A percentile compares a stretch with the other conserved stretches of the same genome.
These are phyloP conservation scores for Tichodroma muraria DNA, from an alignment of 2,113 vertebrate species.

Conservation along the genomic window DNA sequence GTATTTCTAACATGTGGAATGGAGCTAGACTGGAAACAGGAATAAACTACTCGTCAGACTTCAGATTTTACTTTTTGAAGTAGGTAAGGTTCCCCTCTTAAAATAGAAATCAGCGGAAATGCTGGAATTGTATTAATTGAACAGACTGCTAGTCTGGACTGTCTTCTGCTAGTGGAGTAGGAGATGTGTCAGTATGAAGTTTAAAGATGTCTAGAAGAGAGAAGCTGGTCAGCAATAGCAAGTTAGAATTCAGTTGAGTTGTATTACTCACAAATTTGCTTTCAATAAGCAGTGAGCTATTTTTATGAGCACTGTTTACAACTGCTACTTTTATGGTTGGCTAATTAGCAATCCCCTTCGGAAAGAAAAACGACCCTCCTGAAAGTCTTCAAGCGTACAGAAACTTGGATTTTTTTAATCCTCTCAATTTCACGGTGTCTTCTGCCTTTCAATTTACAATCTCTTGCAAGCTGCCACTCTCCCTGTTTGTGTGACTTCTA, in stretches of 20 bases:
- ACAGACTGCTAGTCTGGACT: background rate
- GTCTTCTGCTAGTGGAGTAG: background rate
- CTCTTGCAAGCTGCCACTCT: background rate
- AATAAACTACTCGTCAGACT: background rate
- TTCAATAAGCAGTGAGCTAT: background rate
- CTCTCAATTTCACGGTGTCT: background rate
- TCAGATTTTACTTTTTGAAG: background rate
- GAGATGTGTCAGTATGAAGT: background rate
- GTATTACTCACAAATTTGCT: background rate
- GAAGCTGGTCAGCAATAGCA: background rate
- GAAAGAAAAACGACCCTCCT: background rate
- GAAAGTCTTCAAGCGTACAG: background rate
- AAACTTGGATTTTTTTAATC: background rate
- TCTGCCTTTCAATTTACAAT: background rate
- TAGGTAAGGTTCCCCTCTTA: background rate
- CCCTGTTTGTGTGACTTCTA: background rate
- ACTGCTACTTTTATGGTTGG: background rate
- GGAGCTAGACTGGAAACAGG: background rate
- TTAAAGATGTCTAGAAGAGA: background rate
- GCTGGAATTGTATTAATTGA: background rate
- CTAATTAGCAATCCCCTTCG: background rate
- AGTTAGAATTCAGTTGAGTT: background rate
- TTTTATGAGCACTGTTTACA: background rate
- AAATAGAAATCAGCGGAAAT: background rate
- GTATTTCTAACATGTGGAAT: background rate